phyloP scores from a whole-genome alignment of 2,113 vertebrate genomes.

The Calonectris borealis region DNA sequence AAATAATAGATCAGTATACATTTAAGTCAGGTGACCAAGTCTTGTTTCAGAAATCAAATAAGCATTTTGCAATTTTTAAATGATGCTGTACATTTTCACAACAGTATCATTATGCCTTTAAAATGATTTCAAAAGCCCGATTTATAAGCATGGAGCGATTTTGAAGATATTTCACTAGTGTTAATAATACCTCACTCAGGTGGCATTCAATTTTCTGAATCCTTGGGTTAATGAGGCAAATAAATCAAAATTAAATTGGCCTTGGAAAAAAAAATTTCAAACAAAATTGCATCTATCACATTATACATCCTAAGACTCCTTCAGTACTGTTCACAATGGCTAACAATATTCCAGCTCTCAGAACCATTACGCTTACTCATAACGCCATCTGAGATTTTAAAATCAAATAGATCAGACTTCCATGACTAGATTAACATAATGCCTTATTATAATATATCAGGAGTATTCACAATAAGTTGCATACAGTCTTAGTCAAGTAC shows the following conservation, averaged over 20 bases:
- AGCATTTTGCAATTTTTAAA: constrained; percentile 63
- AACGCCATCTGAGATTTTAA: constrained; percentile 61
- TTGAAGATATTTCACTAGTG: constrained; percentile 50
- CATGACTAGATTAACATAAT: constrained; percentile 40
- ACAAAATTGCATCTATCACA: constrained; percentile 44
- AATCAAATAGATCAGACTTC: constrained; percentile 64
- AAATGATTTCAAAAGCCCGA: constrained; percentile 54
- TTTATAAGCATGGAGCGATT: constrained; percentile 48
- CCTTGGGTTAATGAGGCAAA: constrained; percentile 70
- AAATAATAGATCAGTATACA: constrained; percentile 99
- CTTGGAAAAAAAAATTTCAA: constrained; percentile 34
- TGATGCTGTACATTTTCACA: constrained; percentile 39
- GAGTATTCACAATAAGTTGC: background rate
- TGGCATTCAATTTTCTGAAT: constrained; percentile 65
- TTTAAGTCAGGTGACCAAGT: constrained; percentile 85
- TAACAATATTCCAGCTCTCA: constrained; percentile 55
- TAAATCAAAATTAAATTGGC: constrained; percentile 75
- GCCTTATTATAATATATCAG: background rate
- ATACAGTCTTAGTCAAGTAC: background rate
- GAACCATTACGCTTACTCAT: constrained; percentile 59
- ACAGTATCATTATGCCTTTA: constrained; percentile 56
- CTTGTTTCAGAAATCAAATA: constrained; percentile 64
- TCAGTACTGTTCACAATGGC: background rate
- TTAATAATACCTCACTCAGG: constrained; percentile 60
- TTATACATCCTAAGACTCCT: constrained; percentile 25